A percentile compares a stretch with the other conserved stretches of the same genome.
phyloP scores from a whole-genome alignment of 2,113 vertebrate species.

The Naja naja region DNA sequence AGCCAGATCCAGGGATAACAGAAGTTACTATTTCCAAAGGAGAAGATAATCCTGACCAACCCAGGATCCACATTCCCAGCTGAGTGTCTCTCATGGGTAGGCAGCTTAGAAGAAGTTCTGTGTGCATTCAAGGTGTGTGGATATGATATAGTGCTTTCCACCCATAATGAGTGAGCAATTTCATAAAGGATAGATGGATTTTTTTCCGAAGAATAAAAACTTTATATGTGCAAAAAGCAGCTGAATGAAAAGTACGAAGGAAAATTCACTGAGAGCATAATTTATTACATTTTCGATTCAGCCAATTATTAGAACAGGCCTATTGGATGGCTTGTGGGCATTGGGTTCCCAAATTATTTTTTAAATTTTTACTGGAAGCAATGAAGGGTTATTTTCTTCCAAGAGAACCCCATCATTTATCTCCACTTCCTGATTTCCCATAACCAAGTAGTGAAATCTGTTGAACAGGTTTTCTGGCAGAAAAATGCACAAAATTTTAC shows the following conservation, averaged over 20 bases:
- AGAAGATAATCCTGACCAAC: slow-evolving; percentile 66
- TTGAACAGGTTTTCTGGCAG: neutral
- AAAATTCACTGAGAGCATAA: neutral
- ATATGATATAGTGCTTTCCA: slow-evolving; percentile 16
- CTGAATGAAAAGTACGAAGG: slow-evolving; percentile 11
- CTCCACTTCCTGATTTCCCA: neutral
- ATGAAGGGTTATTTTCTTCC: neutral
- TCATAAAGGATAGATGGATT: slow-evolving; percentile 8
- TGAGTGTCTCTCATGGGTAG: slow-evolving; percentile 55
- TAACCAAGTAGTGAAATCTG: neutral
- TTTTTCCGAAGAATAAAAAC: neutral
- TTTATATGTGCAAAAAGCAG: neutral
- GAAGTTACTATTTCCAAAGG: slow-evolving; percentile 58
- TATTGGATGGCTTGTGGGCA: neutral
- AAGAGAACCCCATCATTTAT: neutral
- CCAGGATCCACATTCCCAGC: slow-evolving; percentile 60
- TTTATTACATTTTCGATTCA: slow-evolving; percentile 17
- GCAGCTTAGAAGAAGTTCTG: neutral
- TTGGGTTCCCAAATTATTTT: neutral
- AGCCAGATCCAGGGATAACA: slow-evolving; percentile 56
- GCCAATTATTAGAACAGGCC: neutral
- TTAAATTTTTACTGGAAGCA: neutral
- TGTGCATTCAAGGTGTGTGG: neutral
- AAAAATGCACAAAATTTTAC: neutral
- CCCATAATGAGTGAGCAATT: neutral